A percentile compares a stretch with the other conserved stretches of the same genome.
phyloP scores from a whole-genome alignment of 2,113 vertebrate species.

The Xiphophorus couchianus region DNA sequence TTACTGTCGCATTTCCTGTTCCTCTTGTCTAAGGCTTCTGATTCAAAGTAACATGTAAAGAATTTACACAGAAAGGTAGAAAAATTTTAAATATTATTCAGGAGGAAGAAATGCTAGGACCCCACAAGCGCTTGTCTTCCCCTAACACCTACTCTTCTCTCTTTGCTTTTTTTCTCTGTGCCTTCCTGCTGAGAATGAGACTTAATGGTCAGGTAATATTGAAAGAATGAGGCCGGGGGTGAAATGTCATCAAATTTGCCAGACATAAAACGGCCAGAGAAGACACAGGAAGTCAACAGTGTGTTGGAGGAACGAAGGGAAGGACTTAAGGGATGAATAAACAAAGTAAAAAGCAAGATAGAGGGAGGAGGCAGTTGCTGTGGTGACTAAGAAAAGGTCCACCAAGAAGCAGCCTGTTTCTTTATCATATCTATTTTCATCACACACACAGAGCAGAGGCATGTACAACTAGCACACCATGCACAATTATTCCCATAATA shows the following conservation, averaged over 20 bases:
- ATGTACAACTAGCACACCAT: slow-evolving; percentile 11
- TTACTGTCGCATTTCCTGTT: not conserved
- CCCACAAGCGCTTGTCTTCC: too few relatives aligned
- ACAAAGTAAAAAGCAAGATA: slow-evolving; percentile 58
- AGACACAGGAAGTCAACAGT: slow-evolving; percentile 22
- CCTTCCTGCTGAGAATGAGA: not conserved
- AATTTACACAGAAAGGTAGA: not conserved
- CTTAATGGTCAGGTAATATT: not conserved
- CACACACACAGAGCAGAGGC: slow-evolving; percentile 30
- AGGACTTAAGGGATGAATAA: slow-evolving; percentile 38
- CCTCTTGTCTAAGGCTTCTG: not conserved
- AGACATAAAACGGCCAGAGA: not conserved
- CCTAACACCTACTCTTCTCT: too few relatives aligned
- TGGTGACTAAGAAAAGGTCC: slow-evolving; percentile 68
- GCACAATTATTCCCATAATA: not conserved
- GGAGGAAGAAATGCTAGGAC: not conserved
- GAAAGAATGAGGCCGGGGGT: not conserved
- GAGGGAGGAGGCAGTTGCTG: slow-evolving; percentile 68
- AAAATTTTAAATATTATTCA: not conserved
- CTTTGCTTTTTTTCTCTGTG: too few relatives aligned
- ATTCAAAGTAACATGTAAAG: slow-evolving; percentile 28
- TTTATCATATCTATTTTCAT: slow-evolving; percentile 70
- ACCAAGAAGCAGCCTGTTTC: slow-evolving; percentile 68
- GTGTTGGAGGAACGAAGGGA: slow-evolving; percentile 45
- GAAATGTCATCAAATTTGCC: slow-evolving; percentile 33